Evolutionary conservation across 2,797 vertebrate genomes (phyloP), one percentile per base, ranked within the genome.

Genomic region (Sebastes minor): DNA sequence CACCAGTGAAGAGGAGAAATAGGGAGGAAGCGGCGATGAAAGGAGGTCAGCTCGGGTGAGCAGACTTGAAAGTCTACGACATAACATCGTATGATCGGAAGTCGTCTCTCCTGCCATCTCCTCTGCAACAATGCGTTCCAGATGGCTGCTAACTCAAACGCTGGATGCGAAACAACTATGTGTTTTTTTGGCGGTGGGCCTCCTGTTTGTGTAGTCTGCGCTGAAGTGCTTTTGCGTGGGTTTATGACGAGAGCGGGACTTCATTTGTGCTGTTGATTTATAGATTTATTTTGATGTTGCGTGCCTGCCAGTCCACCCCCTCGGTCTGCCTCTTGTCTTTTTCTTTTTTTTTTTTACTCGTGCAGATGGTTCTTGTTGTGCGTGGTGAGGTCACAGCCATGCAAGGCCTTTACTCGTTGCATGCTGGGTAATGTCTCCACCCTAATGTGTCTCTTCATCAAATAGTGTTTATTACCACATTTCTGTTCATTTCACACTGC

Each of bases 361-460:
- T 78, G 78, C 91, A 93, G 87, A 91, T 94, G 91, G 81, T 90
- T 90, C 76, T 88, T 63, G 82, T 91, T 92, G 78, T 79, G 57
- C 25, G 5, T 80, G 67, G 82, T 91, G 84, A 92, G 88, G 90
- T 93, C 91, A 91, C 77, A 76, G 81, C 86, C 85, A 74, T 82
- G 87, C 32, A 38, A 87, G 23, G 80, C 64, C 74, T 88, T 70
- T 62, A 63, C 66, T 52, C 35, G 62, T 67, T 88, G 76, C 85
- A 78, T 84, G 81, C 80, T 84, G 86, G 86, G 86, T 74, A 84
- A 81, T 68, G 78, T 85, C 88, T 82, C 83, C 72, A 65, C 87
- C 88, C 62, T 52, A 32, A 75, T 77, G 78, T 60, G 61, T 78
- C 70, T 74, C 69, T 73, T n/a, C 77, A 76, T 81, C 67, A 69